Percentiles rank a stretch among this genome's conserved stretches.
These are phyloP conservation scores for Notiomystis cincta DNA, from an alignment of 2,113 vertebrate genomes.

Conservation along the genomic window DNA sequence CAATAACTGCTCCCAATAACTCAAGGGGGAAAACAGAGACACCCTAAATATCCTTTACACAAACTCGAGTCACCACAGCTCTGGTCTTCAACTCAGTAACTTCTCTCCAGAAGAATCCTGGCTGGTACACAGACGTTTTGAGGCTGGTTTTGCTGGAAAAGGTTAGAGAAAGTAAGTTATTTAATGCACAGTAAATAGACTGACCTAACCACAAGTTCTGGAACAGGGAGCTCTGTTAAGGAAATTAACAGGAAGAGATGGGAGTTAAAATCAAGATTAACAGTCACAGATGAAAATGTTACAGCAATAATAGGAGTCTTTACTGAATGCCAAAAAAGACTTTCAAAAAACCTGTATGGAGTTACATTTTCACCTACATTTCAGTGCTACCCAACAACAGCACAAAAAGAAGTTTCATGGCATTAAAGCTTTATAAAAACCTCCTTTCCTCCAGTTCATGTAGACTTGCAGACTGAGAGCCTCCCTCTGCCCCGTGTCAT, in stretches of 20 bases:
- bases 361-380: background rate
- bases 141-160: conserved; percentile 76
- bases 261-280: background rate
- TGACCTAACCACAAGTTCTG: background rate
- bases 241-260: background rate
- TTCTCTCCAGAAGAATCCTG: conserved; percentile 32
- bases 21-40: background rate
- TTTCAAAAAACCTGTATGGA: background rate
- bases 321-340: background rate
- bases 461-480: background rate
- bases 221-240: background rate
- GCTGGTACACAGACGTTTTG: conserved; percentile 77
- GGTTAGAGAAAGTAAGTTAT: conserved; percentile 24
- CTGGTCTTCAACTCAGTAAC: background rate
- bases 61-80: background rate
- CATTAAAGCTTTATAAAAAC: background rate
- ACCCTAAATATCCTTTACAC: background rate
- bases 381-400: background rate
- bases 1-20: background rate
- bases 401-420: background rate
- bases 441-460: background rate
- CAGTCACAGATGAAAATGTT: background rate
- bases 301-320: background rate
- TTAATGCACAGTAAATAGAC: background rate
- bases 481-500: background rate